A percentile compares a stretch with the other conserved stretches of the same genome.
Evolutionary conservation across 2,113 vertebrate species (phyloP).

Genomic region (Pangasianodon hypophthalmus): DNA sequence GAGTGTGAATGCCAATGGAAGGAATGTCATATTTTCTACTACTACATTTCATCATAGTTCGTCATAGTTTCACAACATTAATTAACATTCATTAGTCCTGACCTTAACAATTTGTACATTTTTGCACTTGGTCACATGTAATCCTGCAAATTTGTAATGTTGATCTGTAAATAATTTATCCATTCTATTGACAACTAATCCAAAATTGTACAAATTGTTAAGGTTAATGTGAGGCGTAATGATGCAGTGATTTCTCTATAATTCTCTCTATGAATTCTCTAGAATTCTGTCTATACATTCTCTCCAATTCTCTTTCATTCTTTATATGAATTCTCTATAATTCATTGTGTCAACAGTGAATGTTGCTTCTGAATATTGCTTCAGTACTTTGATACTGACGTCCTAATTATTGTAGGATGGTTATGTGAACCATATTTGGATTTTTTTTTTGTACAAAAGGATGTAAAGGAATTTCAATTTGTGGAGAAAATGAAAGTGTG

Average conservation of each 20-base stretch:
- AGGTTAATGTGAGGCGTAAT: not conserved
- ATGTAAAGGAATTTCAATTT: conserved; percentile 66
- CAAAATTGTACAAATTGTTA: not conserved
- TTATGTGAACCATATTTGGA: conserved; percentile 59
- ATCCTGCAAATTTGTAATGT: not conserved
- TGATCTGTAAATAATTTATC: not conserved
- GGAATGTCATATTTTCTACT: not conserved
- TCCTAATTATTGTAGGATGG: conserved; percentile 59
- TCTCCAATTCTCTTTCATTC: not conserved
- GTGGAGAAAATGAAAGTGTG: conserved; percentile 51
- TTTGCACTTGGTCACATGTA: not conserved
- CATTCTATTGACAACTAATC: not conserved
- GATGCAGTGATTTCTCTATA: not conserved
- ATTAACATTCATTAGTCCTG: not conserved
- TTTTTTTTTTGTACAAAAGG: conserved; percentile 40
- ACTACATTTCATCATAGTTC: not conserved
- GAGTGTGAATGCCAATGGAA: not conserved
- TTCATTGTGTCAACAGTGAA: conserved; percentile 53
- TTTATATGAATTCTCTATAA: conserved; percentile 23
- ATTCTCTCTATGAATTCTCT: not conserved
- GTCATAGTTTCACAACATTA: not conserved
- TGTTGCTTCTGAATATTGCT: conserved; percentile 46
- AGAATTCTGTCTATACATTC: not conserved
- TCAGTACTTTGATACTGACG: conserved; percentile 54
- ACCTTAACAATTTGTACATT: not conserved